Percentiles rank a stretch among this genome's conserved stretches.
These are phyloP conservation scores for Oreotrochilus melanogaster DNA, from an alignment of 2,113 vertebrate species.

Conservation along the genomic window DNA sequence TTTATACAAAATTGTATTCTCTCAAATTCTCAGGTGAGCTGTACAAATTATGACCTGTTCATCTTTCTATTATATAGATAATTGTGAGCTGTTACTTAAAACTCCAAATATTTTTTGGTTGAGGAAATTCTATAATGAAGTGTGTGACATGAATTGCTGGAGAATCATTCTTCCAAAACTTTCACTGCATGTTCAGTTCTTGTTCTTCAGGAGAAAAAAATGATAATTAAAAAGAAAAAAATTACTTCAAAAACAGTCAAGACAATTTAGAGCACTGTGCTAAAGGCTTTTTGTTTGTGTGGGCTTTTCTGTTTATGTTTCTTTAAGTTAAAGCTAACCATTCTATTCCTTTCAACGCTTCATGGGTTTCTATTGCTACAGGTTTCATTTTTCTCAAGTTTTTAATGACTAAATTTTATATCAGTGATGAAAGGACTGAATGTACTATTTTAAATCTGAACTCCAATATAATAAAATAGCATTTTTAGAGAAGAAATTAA, in stretches of 20 bases:
- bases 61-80: background rate
- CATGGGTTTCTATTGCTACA: background rate
- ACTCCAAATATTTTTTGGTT: background rate
- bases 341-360: background rate
- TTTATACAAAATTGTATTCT: slow-evolving; percentile 17
- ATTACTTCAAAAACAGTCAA: background rate
- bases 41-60: background rate
- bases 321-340: background rate
- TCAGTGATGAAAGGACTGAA: background rate
- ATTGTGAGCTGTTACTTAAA: background rate
- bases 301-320: background rate
- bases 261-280: background rate
- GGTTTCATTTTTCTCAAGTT: background rate
- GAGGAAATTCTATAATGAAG: background rate
- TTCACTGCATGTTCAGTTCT: background rate
- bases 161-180: background rate
- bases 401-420: background rate
- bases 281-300: background rate
- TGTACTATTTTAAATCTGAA: background rate
- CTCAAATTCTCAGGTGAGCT: background rate
- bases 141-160: background rate
- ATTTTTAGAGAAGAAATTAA: background rate
- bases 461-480: background rate
- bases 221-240: too few relatives aligned
- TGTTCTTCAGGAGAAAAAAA: background rate